Evolutionary conservation across 2,113 vertebrate genomes (phyloP).

Genomic region (Potamarius usumacintae): DNA sequence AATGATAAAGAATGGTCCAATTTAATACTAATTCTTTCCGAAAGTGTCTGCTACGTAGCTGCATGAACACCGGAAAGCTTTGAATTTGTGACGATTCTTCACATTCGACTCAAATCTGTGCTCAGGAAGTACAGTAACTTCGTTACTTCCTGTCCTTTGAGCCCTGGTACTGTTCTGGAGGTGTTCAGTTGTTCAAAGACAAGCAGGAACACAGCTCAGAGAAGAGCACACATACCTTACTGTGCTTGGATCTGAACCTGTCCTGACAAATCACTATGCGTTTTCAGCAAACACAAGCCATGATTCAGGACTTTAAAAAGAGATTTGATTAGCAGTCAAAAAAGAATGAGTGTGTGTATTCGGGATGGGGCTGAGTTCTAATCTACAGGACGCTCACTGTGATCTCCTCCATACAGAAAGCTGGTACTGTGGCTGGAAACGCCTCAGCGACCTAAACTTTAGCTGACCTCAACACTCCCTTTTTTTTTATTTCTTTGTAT

Average conservation of each 20-base stretch:
- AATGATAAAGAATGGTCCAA: not conserved
- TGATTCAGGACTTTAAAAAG: slow-evolving; percentile 7
- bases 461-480: not conserved
- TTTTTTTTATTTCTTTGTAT: not conserved
- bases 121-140: not conserved
- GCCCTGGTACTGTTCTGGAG: not conserved
- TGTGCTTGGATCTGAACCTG: slow-evolving; percentile 41
- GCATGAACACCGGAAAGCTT: not conserved
- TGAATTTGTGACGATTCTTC: not conserved
- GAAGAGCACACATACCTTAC: not conserved
- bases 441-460: not conserved
- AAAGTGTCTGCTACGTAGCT: not conserved
- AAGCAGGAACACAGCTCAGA: slow-evolving; percentile 15
- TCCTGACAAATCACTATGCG: slow-evolving; percentile 37
- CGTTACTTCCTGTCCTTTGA: not conserved
- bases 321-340: not conserved
- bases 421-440: not conserved
- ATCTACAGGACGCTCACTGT: not conserved
- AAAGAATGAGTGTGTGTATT: not conserved
- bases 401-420: not conserved
- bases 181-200: not conserved
- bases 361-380: not conserved
- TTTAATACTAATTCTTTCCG: not conserved
- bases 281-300: not conserved
- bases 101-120: not conserved